phyloP scores from a whole-genome alignment of 2,888 invertebrate genomes.

The Thera britannica region DNA sequence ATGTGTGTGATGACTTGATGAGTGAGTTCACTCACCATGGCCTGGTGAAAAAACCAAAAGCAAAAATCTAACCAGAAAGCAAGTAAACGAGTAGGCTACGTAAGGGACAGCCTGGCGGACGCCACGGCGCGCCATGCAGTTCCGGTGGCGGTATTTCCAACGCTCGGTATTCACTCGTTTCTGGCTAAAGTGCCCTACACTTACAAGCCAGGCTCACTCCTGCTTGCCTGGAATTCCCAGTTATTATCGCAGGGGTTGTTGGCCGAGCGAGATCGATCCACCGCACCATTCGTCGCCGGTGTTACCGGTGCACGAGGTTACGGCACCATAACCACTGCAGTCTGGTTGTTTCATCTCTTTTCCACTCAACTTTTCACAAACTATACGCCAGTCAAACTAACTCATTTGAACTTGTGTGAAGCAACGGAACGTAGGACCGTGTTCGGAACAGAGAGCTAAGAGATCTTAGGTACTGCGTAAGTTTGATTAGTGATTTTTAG shows the following conservation, averaged over 20 bases:
- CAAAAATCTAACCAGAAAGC: constrained; percentile 6
- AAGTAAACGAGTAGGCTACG: constrained; percentile 22
- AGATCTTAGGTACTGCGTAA: constrained; percentile 17
- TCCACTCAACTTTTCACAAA: constrained; percentile 42
- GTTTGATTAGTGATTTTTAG: constrained; percentile 16
- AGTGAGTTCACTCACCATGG: not conserved
- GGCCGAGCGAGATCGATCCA: constrained; percentile 78
- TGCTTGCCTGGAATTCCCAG: constrained; percentile 72
- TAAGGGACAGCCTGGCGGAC: constrained; percentile 63
- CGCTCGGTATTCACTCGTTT: constrained; percentile 41
- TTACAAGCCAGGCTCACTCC: constrained; percentile 59
- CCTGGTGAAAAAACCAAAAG: constrained; percentile 7
- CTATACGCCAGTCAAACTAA: constrained; percentile 29
- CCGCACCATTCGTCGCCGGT: constrained; percentile 62
- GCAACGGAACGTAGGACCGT: constrained; percentile 32
- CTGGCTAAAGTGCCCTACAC: constrained; percentile 51
- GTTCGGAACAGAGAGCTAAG: constrained; percentile 14
- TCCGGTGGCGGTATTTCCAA: constrained; percentile 73
- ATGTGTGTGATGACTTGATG: no score
- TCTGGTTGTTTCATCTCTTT: constrained; percentile 46
- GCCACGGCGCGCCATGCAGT: constrained; percentile 47
- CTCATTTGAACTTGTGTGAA: constrained; percentile 37
- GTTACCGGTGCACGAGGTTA: constrained; percentile 76
- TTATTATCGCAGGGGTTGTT: constrained; percentile 79
- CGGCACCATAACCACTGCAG: constrained; percentile 68